A percentile compares a stretch with the other conserved stretches of the same genome.
These are phyloP conservation scores for Acrobasis consociella DNA, from an alignment of 2,888 invertebrate species.

Conservation along the genomic window DNA sequence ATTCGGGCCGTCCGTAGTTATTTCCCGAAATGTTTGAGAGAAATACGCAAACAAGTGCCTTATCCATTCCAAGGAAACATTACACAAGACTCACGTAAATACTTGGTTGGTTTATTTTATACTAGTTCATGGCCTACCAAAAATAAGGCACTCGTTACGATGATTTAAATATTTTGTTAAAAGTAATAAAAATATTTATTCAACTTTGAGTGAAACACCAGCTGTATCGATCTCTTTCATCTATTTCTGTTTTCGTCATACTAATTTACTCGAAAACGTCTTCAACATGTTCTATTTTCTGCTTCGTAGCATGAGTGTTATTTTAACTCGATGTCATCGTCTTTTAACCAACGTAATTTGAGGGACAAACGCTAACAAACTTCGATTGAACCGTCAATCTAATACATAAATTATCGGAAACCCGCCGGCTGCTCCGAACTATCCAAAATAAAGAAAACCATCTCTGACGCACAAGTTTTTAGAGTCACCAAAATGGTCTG, in stretches of 20 bases:
- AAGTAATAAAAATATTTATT: conserved; percentile 12
- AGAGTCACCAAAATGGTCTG: neutral
- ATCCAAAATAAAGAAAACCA: neutral
- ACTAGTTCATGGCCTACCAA: conserved; percentile 3
- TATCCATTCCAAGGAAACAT: neutral
- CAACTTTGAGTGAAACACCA: neutral
- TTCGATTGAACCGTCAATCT: conserved; percentile 7
- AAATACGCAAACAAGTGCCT: conserved; percentile 4
- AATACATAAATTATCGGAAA: neutral
- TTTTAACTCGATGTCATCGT: conserved; percentile 3
- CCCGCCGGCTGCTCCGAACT: neutral
- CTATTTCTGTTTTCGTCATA: conserved; percentile 6
- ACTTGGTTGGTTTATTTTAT: neutral
- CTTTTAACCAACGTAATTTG: neutral
- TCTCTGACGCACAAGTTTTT: neutral
- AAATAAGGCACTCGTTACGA: conserved; percentile 22
- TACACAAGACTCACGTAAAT: neutral
- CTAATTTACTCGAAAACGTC: neutral
- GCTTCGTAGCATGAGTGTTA: neutral
- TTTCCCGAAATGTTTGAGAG: conserved; percentile 26
- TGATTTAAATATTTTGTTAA: conserved; percentile 29
- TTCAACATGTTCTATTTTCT: conserved; percentile 5
- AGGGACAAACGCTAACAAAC: neutral
- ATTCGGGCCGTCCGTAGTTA: conserved; percentile 27
- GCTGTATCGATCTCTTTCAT: conserved; percentile 7